phyloP scores from a whole-genome alignment of 2,888 invertebrate species.

The Falcaria lacertinaria region DNA sequence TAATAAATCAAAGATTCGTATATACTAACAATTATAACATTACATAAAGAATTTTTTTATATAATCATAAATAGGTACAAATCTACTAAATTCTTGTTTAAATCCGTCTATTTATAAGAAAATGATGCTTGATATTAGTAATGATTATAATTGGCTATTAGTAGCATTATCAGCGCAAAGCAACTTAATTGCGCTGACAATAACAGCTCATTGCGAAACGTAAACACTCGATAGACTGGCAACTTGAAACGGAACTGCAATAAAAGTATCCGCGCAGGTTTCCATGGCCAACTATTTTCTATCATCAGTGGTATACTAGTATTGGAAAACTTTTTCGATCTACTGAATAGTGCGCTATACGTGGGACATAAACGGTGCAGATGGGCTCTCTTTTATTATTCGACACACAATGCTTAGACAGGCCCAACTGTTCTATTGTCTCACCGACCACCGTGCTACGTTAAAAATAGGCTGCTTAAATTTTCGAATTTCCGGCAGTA shows the following conservation, averaged over 20 bases:
- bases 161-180: not conserved
- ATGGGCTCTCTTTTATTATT: slow-evolving; percentile 59
- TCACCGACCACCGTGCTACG: slow-evolving; percentile 25
- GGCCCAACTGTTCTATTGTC: slow-evolving; percentile 55
- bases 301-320: slow-evolving; percentile 61
- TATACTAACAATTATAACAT: too few species aligned
- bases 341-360: slow-evolving; percentile 62
- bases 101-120: too few species aligned
- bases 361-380: slow-evolving; percentile 65
- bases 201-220: slow-evolving; percentile 16
- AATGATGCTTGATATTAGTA: too few species aligned
- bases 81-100: too few species aligned
- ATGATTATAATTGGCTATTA: too few species aligned
- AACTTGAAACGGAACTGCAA: slow-evolving; percentile 40
- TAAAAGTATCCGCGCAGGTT: slow-evolving; percentile 56
- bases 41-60: too few species aligned
- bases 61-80: too few species aligned
- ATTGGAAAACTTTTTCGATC: slow-evolving; percentile 77
- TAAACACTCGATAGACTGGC: slow-evolving; percentile 13
- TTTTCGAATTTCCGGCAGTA: too few species aligned
- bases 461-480: slow-evolving; percentile 31
- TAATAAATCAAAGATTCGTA: too few species aligned
- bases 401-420: slow-evolving; percentile 51
- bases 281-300: slow-evolving; percentile 59
- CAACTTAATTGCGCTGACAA: slow-evolving; percentile 5